A percentile compares a stretch with the other conserved stretches of the same genome.
phyloP scores from a whole-genome alignment of 2,888 invertebrate genomes.

The Drosophila sordidula region DNA sequence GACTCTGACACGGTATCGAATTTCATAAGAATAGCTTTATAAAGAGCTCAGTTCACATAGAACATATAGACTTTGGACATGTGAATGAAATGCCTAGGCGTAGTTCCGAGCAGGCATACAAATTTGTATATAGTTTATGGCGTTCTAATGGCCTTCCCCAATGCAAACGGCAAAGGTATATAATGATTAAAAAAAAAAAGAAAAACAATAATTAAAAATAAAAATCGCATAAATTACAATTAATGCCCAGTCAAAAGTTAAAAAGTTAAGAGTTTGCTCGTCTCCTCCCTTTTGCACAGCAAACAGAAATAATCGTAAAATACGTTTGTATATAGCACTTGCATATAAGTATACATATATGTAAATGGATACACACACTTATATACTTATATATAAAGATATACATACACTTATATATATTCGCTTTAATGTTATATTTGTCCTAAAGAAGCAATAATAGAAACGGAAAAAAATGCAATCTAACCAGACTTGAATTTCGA shows the following conservation, averaged over 20 bases:
- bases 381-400: not conserved
- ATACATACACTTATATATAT: not conserved
- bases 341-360: conserved; percentile 7
- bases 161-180: conserved; percentile 1
- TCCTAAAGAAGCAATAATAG: not conserved
- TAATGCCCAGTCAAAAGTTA: conserved; percentile 9
- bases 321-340: conserved; percentile 11
- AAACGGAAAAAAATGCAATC: not conserved
- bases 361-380: not conserved
- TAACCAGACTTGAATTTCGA: conserved; percentile 17
- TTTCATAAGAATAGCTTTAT: no score
- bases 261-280: conserved; percentile 4
- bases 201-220: not conserved
- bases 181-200: not conserved
- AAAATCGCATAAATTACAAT: conserved; percentile 17
- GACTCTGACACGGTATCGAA: no score
- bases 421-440: conserved; percentile 7
- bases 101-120: no score
- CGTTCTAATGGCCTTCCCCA: not conserved
- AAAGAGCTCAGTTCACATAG: no score
- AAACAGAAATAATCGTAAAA: conserved; percentile 3
- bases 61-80: no score
- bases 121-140: not conserved
- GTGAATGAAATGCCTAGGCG: no score
- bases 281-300: not conserved